Evolutionary conservation across 2,888 invertebrate genomes (phyloP).

Genomic region (Cheiracanthium punctorium): DNA sequence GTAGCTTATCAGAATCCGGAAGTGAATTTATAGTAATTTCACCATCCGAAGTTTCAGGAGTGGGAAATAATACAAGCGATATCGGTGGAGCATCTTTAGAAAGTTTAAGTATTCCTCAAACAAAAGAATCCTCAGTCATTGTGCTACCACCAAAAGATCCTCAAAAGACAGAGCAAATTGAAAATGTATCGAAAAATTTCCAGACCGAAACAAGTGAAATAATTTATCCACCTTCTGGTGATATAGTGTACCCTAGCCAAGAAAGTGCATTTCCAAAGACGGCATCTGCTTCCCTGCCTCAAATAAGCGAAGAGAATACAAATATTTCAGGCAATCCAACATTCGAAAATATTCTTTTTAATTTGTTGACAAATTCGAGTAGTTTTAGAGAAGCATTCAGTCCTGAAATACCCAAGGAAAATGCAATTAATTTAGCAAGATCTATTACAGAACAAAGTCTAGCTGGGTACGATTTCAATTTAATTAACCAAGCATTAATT

Average conservation of each 20-base stretch:
- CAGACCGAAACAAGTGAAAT: no score
- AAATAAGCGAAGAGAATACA: neutral
- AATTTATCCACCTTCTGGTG: no score
- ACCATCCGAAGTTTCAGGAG: no score
- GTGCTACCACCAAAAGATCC: neutral
- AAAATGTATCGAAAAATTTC: no score
- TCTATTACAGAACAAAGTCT: neutral
- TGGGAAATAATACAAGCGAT: no score
- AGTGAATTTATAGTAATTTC: neutral
- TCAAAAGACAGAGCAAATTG: neutral
- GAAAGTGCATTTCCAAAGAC: neutral
- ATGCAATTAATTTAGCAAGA: neutral
- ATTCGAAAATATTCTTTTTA: neutral
- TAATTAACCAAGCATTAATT: neutral
- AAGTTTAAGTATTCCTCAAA: neutral
- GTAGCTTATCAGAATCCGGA: neutral
- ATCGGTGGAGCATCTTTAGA: neutral
- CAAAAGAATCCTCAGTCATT: neutral
- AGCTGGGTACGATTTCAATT: neutral
- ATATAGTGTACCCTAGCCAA: no score
- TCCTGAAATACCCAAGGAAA: neutral
- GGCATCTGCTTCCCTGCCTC: neutral
- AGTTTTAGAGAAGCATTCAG: neutral
- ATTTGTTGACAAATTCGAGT: neutral
- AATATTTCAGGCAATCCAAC: no score